Percentiles rank a stretch among this genome's conserved stretches.
Conservation (phyloP, 1,140 invertebrate genomes). For the Drepana arcuata region DNA sequence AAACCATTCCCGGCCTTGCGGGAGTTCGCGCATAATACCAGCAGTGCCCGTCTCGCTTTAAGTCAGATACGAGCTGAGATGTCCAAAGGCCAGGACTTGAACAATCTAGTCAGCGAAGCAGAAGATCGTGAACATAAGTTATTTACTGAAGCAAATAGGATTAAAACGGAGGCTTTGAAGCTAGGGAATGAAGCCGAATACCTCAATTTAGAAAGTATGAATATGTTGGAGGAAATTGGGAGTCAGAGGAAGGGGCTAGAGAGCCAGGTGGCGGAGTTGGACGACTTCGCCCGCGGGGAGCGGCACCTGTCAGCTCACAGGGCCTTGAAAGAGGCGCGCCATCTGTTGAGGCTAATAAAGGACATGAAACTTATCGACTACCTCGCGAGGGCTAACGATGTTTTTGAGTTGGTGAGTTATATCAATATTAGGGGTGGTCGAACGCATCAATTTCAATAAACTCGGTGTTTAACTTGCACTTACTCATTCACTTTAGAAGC, state of each 20-base stretch:
- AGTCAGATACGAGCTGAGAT: constrained; percentile 18
- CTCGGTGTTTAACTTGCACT: too few relatives aligned
- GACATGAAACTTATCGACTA: constrained; percentile 64
- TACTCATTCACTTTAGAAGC: too few relatives aligned
- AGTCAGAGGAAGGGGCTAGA: constrained; percentile 35
- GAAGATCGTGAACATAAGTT: constrained; percentile 37
- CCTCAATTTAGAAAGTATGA: constrained; percentile 54
- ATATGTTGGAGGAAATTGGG: constrained; percentile 43
- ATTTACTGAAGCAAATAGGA: constrained; percentile 33
- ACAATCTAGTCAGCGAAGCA: constrained; percentile 20
- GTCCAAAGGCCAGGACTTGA: constrained; percentile 28
- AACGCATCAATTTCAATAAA: too few relatives aligned
- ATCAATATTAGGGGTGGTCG: too few relatives aligned
- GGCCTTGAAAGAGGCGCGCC: constrained; percentile 73
- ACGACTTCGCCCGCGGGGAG: constrained; percentile 72
- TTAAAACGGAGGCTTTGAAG: constrained; percentile 35
- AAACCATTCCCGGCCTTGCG: constrained; percentile 80
- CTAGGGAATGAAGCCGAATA: constrained; percentile 33
- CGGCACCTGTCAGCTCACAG: constrained; percentile 74
- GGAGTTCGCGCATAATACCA: constrained; percentile 49
- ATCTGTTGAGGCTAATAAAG: constrained; percentile 73
- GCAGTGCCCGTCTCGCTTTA: constrained; percentile 26
- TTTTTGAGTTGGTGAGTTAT: constrained; percentile 72
- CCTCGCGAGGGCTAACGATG: constrained; percentile 60
- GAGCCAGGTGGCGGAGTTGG: constrained; percentile 55